A percentile compares a stretch with the other conserved stretches of the same genome.
Conservation (phyloP, 2,888 invertebrate genomes). For the Omphaloscelis lunosa region DNA sequence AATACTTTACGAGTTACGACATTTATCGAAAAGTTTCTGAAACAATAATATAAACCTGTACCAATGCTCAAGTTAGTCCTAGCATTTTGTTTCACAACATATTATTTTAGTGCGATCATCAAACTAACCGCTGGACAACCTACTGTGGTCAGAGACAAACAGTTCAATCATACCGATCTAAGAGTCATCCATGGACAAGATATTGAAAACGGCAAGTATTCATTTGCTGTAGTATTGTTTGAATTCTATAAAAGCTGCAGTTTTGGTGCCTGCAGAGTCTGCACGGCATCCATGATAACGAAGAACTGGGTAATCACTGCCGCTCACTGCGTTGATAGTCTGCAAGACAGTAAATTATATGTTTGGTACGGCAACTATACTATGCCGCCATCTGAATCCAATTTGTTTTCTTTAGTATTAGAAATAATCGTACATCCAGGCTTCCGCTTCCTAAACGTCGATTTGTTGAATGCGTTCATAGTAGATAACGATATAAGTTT, state of each 20-base stretch:
- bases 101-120: neutral
- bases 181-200: neutral
- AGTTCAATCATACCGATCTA: neutral
- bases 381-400: neutral
- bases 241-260: neutral
- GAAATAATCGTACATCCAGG: neutral
- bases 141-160: neutral
- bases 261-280: neutral
- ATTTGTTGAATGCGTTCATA: neutral
- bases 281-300: conserved; percentile 11
- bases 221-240: conserved; percentile 6
- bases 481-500: conserved; percentile 7
- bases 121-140: neutral
- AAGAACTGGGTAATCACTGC: conserved; percentile 4
- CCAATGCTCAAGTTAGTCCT: neutral
- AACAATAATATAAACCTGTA: neutral
- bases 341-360: neutral
- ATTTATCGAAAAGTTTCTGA: neutral
- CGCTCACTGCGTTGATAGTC: neutral
- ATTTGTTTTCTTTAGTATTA: neutral
- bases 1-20: neutral
- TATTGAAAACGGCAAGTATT: neutral
- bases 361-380: conserved; percentile 8
- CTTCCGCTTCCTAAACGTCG: neutral
- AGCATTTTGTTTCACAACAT: neutral